phyloP scores from a whole-genome alignment of 2,888 invertebrate genomes.

The Brassicogethes aeneus region DNA sequence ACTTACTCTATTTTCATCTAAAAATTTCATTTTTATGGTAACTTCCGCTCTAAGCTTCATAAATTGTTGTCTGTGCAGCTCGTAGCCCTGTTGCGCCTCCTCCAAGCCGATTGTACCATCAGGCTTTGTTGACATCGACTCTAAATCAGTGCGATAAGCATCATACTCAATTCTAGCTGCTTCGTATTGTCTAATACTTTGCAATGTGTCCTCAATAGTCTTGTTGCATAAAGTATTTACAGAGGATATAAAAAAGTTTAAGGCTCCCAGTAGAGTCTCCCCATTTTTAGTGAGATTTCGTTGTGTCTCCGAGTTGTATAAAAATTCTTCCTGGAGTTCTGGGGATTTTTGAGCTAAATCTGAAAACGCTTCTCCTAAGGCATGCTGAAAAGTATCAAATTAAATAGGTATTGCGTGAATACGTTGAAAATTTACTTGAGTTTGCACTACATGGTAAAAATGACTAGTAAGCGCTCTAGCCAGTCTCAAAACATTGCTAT shows the following conservation, averaged over 20 bases:
- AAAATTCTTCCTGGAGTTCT: slow-evolving; percentile 88
- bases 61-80: slow-evolving; percentile 80
- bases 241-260: slow-evolving; percentile 94
- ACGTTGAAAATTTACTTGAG: slow-evolving; percentile 48
- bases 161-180: slow-evolving; percentile 87
- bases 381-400: slow-evolving; percentile 50
- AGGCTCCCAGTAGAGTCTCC: slow-evolving; percentile 81
- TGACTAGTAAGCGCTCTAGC: slow-evolving; percentile 80
- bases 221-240: slow-evolving; percentile 94
- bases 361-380: slow-evolving; percentile 87
- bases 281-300: slow-evolving; percentile 88
- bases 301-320: slow-evolving; percentile 94
- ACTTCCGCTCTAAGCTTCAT: slow-evolving; percentile 91
- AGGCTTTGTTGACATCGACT: slow-evolving; percentile 62
- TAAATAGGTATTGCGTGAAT: not conserved
- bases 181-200: slow-evolving; percentile 70
- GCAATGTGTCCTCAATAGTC: slow-evolving; percentile 91
- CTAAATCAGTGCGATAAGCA: slow-evolving; percentile 92
- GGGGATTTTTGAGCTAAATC: slow-evolving; percentile 95
- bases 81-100: slow-evolving; percentile 73
- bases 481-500: slow-evolving; percentile 77
- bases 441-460: slow-evolving; percentile 78
- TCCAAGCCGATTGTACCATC: slow-evolving; percentile 56
- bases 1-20: slow-evolving; percentile 92
- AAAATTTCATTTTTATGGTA: slow-evolving; percentile 87